A percentile compares a stretch with the other conserved stretches of the same genome.
phyloP scores from a whole-genome alignment of 2,888 invertebrate species.

The Cerceris rybyensis region DNA sequence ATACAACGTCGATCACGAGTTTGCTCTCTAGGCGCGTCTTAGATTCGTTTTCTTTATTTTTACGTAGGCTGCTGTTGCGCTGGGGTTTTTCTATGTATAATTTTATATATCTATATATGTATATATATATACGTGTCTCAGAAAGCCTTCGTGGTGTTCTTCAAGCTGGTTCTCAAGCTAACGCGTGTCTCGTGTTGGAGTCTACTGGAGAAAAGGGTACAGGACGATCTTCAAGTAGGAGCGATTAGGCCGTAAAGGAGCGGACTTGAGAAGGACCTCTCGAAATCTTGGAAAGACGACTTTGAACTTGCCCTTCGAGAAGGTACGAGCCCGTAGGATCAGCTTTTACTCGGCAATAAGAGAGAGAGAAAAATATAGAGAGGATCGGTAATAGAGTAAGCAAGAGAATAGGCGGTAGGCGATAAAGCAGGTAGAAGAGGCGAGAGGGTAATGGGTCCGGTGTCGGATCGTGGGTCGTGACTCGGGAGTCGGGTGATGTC shows the following conservation, averaged over 20 bases:
- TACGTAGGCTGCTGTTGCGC: constrained; percentile 39
- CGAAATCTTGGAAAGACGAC: constrained; percentile 28
- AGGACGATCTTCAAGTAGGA: constrained; percentile 8
- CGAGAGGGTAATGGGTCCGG: constrained; percentile 58
- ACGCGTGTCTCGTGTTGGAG: constrained; percentile 54
- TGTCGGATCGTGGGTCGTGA: constrained; percentile 57
- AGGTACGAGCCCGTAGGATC: background rate
- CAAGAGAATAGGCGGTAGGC: constrained; percentile 58
- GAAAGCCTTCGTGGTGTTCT: constrained; percentile 61
- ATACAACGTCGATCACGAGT: constrained; percentile 55
- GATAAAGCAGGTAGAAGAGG: constrained; percentile 63
- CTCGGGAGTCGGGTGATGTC: constrained; percentile 56
- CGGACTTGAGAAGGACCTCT: constrained; percentile 25
- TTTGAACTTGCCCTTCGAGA: constrained; percentile 21
- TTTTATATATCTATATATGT: constrained; percentile 1
- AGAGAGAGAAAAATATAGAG: constrained; percentile 29
- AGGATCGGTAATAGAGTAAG: constrained; percentile 45
- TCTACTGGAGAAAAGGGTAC: constrained; percentile 50
- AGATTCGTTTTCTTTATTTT: constrained; percentile 18
- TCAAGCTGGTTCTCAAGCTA: constrained; percentile 64
- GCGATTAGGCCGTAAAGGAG: constrained; percentile 30
- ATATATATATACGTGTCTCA: constrained; percentile 42
- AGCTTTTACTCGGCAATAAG: constrained; percentile 14
- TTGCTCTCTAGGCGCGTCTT: constrained; percentile 46
- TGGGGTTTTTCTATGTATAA: constrained; percentile 19